Conservation (phyloP, 2,113 vertebrate genomes). For the Brachypodius melanocephalos region DNA sequence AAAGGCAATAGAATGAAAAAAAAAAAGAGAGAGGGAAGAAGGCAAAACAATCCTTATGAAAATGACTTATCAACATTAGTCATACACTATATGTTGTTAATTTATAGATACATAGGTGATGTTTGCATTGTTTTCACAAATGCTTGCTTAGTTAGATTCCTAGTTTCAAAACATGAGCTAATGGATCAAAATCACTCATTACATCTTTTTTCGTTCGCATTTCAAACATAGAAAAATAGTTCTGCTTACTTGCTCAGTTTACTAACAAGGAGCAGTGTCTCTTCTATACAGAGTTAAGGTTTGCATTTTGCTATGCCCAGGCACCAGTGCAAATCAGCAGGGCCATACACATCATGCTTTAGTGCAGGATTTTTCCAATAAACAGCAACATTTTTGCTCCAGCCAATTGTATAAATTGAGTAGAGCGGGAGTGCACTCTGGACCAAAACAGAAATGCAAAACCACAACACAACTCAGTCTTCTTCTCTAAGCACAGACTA, state of each 20-base stretch:
- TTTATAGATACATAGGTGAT: neutral
- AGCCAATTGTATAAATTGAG: neutral
- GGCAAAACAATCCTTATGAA: neutral
- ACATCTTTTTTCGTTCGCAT: neutral
- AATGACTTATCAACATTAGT: neutral
- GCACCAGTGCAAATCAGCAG: neutral
- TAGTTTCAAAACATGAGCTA: neutral
- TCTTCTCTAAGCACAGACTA: neutral
- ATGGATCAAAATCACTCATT: neutral
- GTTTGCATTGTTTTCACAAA: neutral
- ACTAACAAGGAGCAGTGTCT: neutral
- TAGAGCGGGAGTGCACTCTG: neutral
- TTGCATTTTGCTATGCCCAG: neutral
- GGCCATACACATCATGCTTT: neutral
- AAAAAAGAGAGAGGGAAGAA: neutral
- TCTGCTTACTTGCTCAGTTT: neutral
- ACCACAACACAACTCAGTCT: neutral
- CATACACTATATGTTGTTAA: neutral
- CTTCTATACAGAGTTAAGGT: neutral
- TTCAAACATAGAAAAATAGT: neutral
- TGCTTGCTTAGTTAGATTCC: neutral
- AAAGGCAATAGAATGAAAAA: neutral
- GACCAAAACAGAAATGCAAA: conserved; percentile 14
- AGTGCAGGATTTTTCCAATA: neutral
- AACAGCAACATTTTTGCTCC: neutral